Evolutionary conservation across 2,797 vertebrate species (phyloP).

Genomic region (Salmo trutta): DNA sequence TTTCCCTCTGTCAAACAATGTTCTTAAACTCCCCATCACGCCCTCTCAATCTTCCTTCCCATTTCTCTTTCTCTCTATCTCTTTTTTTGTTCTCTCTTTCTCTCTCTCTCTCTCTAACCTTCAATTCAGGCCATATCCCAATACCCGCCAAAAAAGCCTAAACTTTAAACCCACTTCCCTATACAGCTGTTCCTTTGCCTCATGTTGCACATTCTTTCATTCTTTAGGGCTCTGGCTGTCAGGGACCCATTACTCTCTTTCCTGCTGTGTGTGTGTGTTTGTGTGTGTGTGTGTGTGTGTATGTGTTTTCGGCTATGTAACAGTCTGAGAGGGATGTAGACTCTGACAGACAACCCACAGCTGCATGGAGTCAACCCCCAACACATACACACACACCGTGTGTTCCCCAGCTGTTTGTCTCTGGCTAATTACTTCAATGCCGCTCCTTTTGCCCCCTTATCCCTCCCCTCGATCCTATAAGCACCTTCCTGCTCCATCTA

Average conservation of each 20-base stretch:
- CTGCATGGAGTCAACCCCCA: slow-evolving; percentile 50
- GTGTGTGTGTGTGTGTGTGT: slow-evolving; percentile 3
- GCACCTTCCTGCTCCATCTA: slow-evolving; percentile 65
- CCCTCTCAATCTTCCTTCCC: not conserved
- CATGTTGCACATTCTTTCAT: slow-evolving; percentile 74
- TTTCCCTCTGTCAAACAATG: not conserved
- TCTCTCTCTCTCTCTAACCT: slow-evolving; percentile 32
- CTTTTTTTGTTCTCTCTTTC: slow-evolving; percentile 73
- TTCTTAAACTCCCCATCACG: not conserved
- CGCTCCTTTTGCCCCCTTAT: slow-evolving; percentile 42
- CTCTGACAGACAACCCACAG: slow-evolving; percentile 71
- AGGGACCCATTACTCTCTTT: slow-evolving; percentile 66
- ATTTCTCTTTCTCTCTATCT: not conserved
- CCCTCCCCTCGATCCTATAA: slow-evolving; percentile 41
- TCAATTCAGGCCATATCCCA: slow-evolving; percentile 35
- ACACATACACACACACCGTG: slow-evolving; percentile 32
- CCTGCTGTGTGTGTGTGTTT: slow-evolving; percentile 50
- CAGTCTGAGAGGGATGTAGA: slow-evolving; percentile 52
- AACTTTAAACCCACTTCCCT: slow-evolving; percentile 17
- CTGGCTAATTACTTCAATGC: slow-evolving; percentile 55
- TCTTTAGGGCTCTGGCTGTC: slow-evolving; percentile 66
- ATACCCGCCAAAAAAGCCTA: slow-evolving; percentile 11
- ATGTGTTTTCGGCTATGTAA: slow-evolving; percentile 43
- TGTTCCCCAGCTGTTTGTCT: slow-evolving; percentile 67
- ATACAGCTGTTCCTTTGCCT: slow-evolving; percentile 70